Conservation (phyloP, 2,797 vertebrate genomes). For the Microctenopoma lineatum region DNA sequence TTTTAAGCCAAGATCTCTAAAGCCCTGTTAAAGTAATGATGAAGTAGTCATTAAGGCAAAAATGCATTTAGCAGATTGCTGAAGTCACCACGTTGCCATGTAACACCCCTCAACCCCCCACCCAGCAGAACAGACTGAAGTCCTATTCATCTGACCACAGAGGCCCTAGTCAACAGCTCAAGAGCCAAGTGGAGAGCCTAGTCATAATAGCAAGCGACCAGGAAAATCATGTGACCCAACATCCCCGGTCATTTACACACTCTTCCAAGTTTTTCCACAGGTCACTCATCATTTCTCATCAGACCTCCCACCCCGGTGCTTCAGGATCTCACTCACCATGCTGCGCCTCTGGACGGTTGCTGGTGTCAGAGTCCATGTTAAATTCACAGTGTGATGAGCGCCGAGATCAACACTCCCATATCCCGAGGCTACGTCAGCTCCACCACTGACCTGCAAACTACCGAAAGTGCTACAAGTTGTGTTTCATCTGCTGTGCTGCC, state of each 20-base stretch:
- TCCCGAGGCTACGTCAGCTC: conserved; percentile 45
- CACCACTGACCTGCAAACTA: conserved; percentile 8
- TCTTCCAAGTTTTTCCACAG: conserved; percentile 26
- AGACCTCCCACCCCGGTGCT: background rate
- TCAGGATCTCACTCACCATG: conserved; percentile 87
- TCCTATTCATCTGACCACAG: conserved; percentile 72
- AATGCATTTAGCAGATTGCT: conserved; percentile 34
- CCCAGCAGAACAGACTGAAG: conserved; percentile 59
- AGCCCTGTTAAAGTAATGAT: background rate
- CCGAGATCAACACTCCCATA: conserved; percentile 59
- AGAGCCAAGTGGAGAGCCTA: conserved; percentile 47
- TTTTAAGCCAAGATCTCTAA: background rate
- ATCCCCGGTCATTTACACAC: conserved; percentile 21
- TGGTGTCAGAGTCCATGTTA: conserved; percentile 89
- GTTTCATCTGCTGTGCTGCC: conserved; percentile 8
- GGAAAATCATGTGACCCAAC: conserved; percentile 50
- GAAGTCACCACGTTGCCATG: conserved; percentile 61
- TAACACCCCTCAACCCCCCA: conserved; percentile 53
- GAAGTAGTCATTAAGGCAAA: background rate
- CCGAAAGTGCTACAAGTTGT: conserved; percentile 27
- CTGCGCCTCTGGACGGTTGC: conserved; percentile 84
- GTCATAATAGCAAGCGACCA: conserved; percentile 34
- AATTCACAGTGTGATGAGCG: conserved; percentile 68
- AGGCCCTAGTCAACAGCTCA: conserved; percentile 60
- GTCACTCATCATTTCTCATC: conserved; percentile 18